Evolutionary conservation across 2,888 invertebrate species (phyloP), one percentile per base, ranked within the genome.

Genomic region (Baccha elongata): DNA sequence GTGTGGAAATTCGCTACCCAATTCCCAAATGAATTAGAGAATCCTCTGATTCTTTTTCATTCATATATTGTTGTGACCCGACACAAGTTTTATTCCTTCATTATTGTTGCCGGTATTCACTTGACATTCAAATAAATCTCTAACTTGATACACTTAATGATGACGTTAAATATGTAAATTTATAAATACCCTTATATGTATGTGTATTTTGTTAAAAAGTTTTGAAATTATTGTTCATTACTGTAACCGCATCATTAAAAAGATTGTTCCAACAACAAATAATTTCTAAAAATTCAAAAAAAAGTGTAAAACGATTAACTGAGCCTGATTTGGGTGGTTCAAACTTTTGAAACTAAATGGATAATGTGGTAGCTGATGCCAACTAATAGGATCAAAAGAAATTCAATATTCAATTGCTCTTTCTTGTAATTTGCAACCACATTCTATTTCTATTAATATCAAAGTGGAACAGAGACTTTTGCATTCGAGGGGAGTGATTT

Each of bases 1-100:
- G 64, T 69, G 74, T 80, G 80, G 68, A 80, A 74, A 80, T 75
- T 75, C 75, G 58, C 69, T 69, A 74, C 53, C 42, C 50, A 74
- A 81, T 60, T 81, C 81, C 81, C 81, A 40, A 60, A 19, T 53
- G 81, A 67, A 60, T 65, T 60, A 35, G 40, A 35, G 71, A 71
- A 81, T 71, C 71, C 71, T 37, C 65, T 65, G 81, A 75, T 81
- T 81, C 75, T 64, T 68, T 64, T 74, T 60, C 44, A 21, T 55
- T 40, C 21, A 19, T 6, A 4, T 23, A 1, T n/a, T 46, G 46
- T 19, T 19, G 19, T 10, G 19, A 50, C 11, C 40, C 21, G 48
- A 19, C 46, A 35, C 29, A 46, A 48, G 48, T 35, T 64, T 35
- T 64, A 48, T 35, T 64, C 48, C 23, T 35, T 48, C 35, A 21